Base-by-base conservation (phyloP, 1,140 invertebrate species). In the Cydia amplana region DNA sequence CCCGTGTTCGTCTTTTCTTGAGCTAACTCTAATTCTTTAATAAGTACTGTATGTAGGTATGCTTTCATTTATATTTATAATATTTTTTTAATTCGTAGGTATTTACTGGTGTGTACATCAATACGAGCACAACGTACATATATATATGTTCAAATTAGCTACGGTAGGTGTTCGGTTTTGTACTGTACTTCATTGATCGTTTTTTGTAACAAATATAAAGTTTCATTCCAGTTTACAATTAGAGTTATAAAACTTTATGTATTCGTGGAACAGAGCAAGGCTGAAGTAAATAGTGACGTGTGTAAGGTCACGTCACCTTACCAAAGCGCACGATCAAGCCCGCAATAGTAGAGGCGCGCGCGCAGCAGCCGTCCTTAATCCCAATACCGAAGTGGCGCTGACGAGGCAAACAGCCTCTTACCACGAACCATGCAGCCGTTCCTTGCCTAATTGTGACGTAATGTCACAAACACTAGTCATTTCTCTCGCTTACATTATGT, bases 401-500 rank as follows among this genome's bases (percentile, higher is more conserved):
- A 70, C 78, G 78, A 82, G 80, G 80, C 70, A 63, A 81, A 76
- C 78, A 49, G 75, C 80, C 80, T 82, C 32, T 80, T 82, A 82
- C 80, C 51, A 40, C 28, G 28, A 18, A n/a, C 28, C 9, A 7
- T 40, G 64, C 14, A 32, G 14, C 65, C 25, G 65, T 43, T 36
- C 36, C 65, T 36, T 70, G 18, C 28, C 65, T 70, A 67, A 28
- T n/a, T 32, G 32, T 70, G 65, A 70, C 32, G 65, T 70, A 70
- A 70, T 20, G 18, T 23, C 18, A 23, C 55, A 12, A 51, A 60
- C 18, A 23, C 43, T 16, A 60, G 4, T 7, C 20, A 18, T 23
- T 60, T 60, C 18, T 60, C 20, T 60, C 7, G 9, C n/a, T 9
- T 60, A 9, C 55, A 60, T 60, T 5, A 20, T 23, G 55, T 60